phyloP scores from a whole-genome alignment of 2,888 invertebrate genomes.

The Elmis aenea region DNA sequence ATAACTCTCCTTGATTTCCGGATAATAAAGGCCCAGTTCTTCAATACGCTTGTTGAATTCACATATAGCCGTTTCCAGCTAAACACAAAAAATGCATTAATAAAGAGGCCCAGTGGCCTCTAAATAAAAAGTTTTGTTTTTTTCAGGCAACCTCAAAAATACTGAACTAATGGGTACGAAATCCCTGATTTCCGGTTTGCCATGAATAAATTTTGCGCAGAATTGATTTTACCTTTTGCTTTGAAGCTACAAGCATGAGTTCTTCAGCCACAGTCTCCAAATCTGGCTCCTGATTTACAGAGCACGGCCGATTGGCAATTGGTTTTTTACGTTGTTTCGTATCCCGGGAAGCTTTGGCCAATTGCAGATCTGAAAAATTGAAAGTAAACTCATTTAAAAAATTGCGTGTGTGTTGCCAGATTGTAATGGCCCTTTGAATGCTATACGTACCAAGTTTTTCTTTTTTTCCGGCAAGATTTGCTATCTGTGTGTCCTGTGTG shows the following conservation, averaged over 20 bases:
- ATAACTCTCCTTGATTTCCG: slow-evolving; percentile 7
- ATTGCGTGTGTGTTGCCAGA: no score
- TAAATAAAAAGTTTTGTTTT: no score
- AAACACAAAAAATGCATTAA: slow-evolving; percentile 2
- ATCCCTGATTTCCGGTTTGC: no score
- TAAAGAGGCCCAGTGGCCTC: no score
- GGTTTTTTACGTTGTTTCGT: slow-evolving; percentile 4
- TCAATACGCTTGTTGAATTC: slow-evolving; percentile 6
- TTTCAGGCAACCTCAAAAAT: no score
- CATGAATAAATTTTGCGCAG: no score
- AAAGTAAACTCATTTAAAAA: no score
- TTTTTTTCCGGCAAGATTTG: no score
- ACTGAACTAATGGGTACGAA: no score
- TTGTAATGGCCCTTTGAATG: no score
- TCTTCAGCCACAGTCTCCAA: slow-evolving; percentile 6
- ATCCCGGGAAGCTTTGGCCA: background rate
- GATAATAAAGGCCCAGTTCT: slow-evolving; percentile 3
- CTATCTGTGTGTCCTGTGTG: no score
- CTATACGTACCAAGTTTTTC: no score
- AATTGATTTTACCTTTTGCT: slow-evolving; percentile 6
- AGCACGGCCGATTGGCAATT: slow-evolving; percentile 4
- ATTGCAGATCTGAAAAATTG: slow-evolving; percentile 11
- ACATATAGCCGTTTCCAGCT: slow-evolving; percentile 4
- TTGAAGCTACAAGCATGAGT: slow-evolving; percentile 3
- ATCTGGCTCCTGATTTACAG: background rate